These are phyloP conservation scores for Tinamus guttatus DNA, from an alignment of 2,113 vertebrate species.

Conservation along the genomic window DNA sequence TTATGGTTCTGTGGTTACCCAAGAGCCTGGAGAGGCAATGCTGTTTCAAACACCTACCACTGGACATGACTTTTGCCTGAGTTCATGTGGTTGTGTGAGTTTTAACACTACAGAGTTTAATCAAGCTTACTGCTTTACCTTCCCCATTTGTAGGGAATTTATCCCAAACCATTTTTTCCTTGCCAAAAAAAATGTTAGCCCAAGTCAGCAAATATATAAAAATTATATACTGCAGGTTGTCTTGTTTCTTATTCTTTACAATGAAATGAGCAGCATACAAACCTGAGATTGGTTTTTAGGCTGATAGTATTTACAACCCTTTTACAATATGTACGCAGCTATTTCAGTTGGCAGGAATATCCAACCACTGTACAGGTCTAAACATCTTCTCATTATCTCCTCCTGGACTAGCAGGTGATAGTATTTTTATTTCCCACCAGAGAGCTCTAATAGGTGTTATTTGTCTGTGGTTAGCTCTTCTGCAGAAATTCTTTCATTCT, in stretches of 20 bases:
- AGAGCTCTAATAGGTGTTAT: not conserved
- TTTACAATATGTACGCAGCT: conserved; percentile 18
- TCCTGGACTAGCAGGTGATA: conserved; percentile 29
- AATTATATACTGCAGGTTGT: not conserved
- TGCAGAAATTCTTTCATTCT: not conserved
- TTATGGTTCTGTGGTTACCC: not conserved
- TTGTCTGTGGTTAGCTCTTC: not conserved
- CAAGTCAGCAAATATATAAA: not conserved
- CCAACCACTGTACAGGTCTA: conserved; percentile 42
- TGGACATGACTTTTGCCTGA: not conserved
- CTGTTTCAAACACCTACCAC: not conserved
- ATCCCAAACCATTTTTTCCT: too few species aligned
- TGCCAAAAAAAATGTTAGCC: not conserved
- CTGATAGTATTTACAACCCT: conserved; percentile 47
- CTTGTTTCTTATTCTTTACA: conserved; percentile 18
- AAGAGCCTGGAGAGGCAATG: not conserved
- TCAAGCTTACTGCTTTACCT: not conserved
- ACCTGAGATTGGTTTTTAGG: not conserved
- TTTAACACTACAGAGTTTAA: not conserved
- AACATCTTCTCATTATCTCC: conserved; percentile 46
- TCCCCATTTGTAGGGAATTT: too few species aligned
- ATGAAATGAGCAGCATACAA: not conserved
- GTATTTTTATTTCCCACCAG: conserved; percentile 25
- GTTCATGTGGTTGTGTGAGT: not conserved
- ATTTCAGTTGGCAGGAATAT: conserved; percentile 38